A percentile compares a stretch with the other conserved stretches of the same genome.
phyloP scores from a whole-genome alignment of 2,113 vertebrate species.

The Raphicerus campestris region DNA sequence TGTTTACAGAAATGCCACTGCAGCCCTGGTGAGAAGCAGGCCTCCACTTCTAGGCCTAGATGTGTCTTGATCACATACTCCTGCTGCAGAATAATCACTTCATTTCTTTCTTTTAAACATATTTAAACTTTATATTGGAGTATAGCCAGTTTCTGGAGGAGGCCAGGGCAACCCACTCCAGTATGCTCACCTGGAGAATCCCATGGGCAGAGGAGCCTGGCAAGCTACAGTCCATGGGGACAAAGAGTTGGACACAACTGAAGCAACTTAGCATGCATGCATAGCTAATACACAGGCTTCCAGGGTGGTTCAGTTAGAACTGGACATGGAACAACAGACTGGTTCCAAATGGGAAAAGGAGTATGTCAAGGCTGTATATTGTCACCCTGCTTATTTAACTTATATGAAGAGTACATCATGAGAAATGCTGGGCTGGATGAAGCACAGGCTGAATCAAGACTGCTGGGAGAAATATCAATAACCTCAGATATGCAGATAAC shows the following conservation, averaged over 20 bases:
- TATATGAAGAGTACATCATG: neutral
- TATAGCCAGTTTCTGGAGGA: neutral
- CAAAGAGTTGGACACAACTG: accelerated
- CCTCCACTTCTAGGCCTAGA: neutral
- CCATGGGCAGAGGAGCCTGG: neutral
- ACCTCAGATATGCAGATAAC: neutral
- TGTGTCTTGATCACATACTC: neutral
- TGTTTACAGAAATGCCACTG: neutral
- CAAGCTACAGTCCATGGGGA: neutral
- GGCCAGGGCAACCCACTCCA: neutral
- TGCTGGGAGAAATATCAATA: neutral
- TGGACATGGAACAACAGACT: neutral
- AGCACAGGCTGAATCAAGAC: neutral
- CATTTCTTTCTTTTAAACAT: neutral
- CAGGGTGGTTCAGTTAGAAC: neutral
- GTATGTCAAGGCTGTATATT: neutral
- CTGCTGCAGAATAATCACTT: neutral
- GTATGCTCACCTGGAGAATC: neutral
- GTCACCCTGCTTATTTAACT: neutral
- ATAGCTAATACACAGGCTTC: neutral
- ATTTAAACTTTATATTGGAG: neutral
- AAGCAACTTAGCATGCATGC: neutral
- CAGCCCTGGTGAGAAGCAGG: neutral
- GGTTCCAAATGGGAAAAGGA: neutral
- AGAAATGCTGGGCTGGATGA: neutral